Conservation (phyloP, 2,888 invertebrate genomes). For the Norana najaformis region DNA sequence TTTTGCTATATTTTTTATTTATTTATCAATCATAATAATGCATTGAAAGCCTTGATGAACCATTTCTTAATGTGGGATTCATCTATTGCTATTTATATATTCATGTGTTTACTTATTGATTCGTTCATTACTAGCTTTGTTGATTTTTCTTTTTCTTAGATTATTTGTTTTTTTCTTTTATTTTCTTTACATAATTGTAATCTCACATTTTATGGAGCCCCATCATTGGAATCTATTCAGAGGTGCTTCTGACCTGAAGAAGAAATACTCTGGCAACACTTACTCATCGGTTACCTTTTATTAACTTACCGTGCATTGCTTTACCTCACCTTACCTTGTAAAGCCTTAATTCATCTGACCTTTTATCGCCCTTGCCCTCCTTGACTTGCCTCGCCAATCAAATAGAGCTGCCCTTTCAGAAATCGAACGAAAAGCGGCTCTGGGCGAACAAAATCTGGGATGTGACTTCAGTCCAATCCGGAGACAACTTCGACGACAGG, state of each 20-base stretch:
- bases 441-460: slow-evolving; percentile 21
- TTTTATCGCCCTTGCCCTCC: not conserved
- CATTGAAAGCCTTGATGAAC: not conserved
- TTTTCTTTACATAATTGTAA: not conserved
- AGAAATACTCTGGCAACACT: not conserved
- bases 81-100: not conserved
- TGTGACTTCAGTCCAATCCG: not conserved
- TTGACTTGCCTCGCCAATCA: too few species aligned
- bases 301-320: not conserved
- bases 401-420: not conserved
- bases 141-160: not conserved
- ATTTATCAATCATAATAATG: too few species aligned
- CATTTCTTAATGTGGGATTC: not conserved
- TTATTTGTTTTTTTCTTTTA: not conserved
- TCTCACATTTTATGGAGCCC: too few species aligned
- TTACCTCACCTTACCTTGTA: not conserved
- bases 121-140: too few species aligned
- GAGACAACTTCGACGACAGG: not conserved
- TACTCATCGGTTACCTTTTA: not conserved
- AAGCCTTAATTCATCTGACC: too few species aligned
- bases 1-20: not conserved
- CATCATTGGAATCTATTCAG: too few species aligned
- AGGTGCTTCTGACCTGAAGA: not conserved
- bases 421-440: not conserved
- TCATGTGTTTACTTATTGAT: not conserved